Base-by-base conservation (phyloP, 1,140 invertebrate species). In the Diorhabda sublineata region DNA sequence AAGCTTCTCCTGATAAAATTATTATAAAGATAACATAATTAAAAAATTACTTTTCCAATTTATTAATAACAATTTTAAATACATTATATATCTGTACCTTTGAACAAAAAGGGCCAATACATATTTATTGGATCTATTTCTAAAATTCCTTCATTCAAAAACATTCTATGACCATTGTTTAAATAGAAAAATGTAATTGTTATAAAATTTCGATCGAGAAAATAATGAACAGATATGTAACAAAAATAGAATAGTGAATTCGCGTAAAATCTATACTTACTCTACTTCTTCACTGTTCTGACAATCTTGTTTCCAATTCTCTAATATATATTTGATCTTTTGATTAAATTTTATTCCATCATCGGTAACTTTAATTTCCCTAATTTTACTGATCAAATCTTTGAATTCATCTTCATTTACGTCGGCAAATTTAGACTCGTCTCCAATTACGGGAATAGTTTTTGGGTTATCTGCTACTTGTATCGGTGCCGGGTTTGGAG, bases 291-390 rank as follows among this genome's bases (percentile, higher is more conserved):
- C 45, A 62, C 63, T 57, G 42, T 64, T 75, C 47, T 69, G 43
- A 67, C 78, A 79, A 45, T 70, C 70, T 61, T 75, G 45, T 6
- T 63, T 59, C 71, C 75, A 77, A n/a, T 45, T 62, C 61, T 79
- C 73, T 42, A 73, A 67, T 42, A 78, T 75, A 64, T 75, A 68
- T 67, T 73, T 75, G 5, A 77, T 72, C 66, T 79, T 79, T 68
- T 78, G 76, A 71, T 78, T 78, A 62, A 78, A 74, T 58, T 74
- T 61, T 64, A 78, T 79, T 26, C 76, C 77, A 73, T 79, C 77
- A 73, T 79, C 78, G 44, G 74, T 71, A 7, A 70, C 60, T 65
- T 74, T 72, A 11, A 78, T 60, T 47, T 73, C 64, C 56, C 70
- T 73, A 6, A 79, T 69, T 64, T 68, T 71, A 44, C 66, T 71